These are phyloP conservation scores for Euwallacea fornicatus DNA, from an alignment of 1,140 invertebrate species.

Conservation along the genomic window DNA sequence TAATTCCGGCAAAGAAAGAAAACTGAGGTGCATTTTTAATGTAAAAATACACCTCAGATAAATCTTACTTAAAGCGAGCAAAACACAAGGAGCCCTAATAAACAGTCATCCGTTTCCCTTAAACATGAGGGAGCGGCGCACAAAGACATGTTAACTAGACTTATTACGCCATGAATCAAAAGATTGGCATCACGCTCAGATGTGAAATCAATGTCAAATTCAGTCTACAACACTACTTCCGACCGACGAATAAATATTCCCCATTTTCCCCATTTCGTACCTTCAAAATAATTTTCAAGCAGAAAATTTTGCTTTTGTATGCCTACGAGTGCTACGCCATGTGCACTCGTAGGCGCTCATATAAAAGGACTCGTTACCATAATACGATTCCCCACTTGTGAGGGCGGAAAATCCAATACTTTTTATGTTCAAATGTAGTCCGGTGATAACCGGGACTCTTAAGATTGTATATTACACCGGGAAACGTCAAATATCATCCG, in stretches of 20 bases:
- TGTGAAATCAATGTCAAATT: slow-evolving; percentile 10
- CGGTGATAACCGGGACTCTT: too few species aligned
- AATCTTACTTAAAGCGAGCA: too few species aligned
- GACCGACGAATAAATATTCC: slow-evolving; percentile 1
- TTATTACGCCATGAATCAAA: slow-evolving; percentile 6
- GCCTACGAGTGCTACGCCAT: slow-evolving; percentile 5
- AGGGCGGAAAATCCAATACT: neutral
- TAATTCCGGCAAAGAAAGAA: too few species aligned
- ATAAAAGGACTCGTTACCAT: slow-evolving; percentile 20
- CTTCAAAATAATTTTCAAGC: slow-evolving; percentile 20
- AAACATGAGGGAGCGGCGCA: too few species aligned
- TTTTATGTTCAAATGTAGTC: neutral
- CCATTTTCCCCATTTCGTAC: slow-evolving; percentile 14
- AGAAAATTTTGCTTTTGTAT: slow-evolving; percentile 8
- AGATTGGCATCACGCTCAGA: neutral
- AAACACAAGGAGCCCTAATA: too few species aligned
- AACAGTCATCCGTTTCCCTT: too few species aligned
- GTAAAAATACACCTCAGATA: too few species aligned
- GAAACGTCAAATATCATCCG: too few species aligned
- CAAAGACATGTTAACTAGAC: neutral
- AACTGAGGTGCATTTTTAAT: too few species aligned
- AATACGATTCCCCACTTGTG: slow-evolving; percentile 9
- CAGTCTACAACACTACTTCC: neutral
- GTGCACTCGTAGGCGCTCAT: slow-evolving; percentile 10
- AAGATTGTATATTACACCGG: too few species aligned